A percentile compares a stretch with the other conserved stretches of the same genome.
phyloP scores from a whole-genome alignment of 2,113 vertebrate genomes.

The Upupa epops region DNA sequence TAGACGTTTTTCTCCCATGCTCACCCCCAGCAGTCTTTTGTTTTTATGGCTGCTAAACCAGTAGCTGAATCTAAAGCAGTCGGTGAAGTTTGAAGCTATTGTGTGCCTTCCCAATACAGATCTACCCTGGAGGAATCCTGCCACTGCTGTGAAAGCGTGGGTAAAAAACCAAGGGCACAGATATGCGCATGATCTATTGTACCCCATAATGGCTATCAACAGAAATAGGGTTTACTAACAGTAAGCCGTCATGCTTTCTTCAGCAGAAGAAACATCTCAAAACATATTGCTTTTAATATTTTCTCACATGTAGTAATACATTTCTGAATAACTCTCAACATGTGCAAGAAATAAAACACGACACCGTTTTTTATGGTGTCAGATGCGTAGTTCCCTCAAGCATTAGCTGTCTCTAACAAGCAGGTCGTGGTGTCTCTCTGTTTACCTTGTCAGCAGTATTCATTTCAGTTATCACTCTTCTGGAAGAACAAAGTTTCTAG shows the following conservation, averaged over 20 bases:
- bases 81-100: background rate
- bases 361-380: background rate
- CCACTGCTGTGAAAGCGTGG: background rate
- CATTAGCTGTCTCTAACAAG: slow-evolving; percentile 39
- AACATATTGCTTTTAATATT: background rate
- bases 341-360: background rate
- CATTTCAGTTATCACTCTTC: slow-evolving; percentile 61
- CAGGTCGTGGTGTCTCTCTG: slow-evolving; percentile 23
- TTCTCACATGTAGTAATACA: background rate
- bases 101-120: background rate
- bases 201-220: background rate
- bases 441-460: slow-evolving; percentile 53
- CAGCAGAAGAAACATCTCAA: background rate
- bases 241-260: background rate
- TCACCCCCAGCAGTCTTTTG: too few relatives aligned
- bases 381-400: background rate
- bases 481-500: slow-evolving; percentile 62
- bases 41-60: too few relatives aligned
- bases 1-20: background rate
- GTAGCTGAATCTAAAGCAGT: background rate
- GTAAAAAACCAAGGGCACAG: background rate
- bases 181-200: background rate
- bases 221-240: background rate
- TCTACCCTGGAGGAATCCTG: background rate
- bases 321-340: background rate